A percentile compares a stretch with the other conserved stretches of the same genome.
Evolutionary conservation across 2,113 vertebrate genomes (phyloP).

Genomic region (Hiodon alosoides): DNA sequence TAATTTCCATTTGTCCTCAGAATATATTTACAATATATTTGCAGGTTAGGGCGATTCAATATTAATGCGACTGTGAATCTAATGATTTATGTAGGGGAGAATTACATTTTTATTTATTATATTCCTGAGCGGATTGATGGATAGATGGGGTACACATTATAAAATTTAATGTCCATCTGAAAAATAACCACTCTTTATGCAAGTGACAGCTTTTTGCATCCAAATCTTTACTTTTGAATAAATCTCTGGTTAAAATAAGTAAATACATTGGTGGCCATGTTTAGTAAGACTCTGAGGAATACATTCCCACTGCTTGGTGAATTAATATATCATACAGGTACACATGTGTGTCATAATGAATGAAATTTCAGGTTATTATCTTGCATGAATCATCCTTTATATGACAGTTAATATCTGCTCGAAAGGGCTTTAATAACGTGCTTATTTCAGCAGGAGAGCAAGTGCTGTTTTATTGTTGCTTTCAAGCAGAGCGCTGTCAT

Average conservation of each 20-base stretch:
- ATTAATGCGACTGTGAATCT: too few species aligned
- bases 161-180: too few species aligned
- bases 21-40: too few species aligned
- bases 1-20: too few species aligned
- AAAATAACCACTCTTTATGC: too few species aligned
- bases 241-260: background rate
- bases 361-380: conserved; percentile 11
- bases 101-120: too few species aligned
- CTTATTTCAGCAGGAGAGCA: conserved; percentile 24
- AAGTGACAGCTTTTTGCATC: background rate
- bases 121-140: too few species aligned
- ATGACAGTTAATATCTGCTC: conserved; percentile 39
- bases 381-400: conserved; percentile 37
- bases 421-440: conserved; percentile 37
- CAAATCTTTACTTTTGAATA: background rate
- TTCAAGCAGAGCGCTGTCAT: conserved; percentile 22
- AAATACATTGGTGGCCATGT: too few species aligned
- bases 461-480: conserved; percentile 18
- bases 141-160: too few species aligned
- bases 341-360: too few species aligned
- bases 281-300: background rate
- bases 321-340: background rate
- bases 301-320: background rate
- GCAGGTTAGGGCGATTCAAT: too few species aligned
- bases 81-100: too few species aligned